These are phyloP conservation scores for Babylonia areolata DNA, from an alignment of 1,140 invertebrate genomes.

Conservation along the genomic window DNA sequence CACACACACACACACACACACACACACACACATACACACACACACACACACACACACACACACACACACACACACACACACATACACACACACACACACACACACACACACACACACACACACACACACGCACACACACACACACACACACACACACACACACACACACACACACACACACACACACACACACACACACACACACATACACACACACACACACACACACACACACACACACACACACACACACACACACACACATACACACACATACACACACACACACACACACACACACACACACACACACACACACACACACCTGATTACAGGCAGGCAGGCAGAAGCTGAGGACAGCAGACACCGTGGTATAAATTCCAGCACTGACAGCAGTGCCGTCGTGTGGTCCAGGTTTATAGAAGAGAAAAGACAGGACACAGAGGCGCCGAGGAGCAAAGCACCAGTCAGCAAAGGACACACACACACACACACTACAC, in stretches of 20 bases:
- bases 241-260: too few species aligned
- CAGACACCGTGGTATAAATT: too few species aligned
- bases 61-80: not conserved
- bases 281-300: conserved; percentile 1
- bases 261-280: not conserved
- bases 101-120: not conserved
- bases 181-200: not conserved
- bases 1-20: conserved; percentile 11
- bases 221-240: not conserved
- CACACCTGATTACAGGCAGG: too few species aligned
- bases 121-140: not conserved
- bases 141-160: too few species aligned
- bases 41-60: not conserved
- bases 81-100: not conserved
- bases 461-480: too few species aligned
- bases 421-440: too few species aligned
- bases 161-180: too few species aligned
- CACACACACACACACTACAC: too few species aligned
- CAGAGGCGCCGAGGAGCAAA: too few species aligned
- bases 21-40: not conserved
- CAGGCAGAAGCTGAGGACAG: too few species aligned
- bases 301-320: not conserved
- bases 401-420: too few species aligned
- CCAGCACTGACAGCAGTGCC: too few species aligned
- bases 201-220: not conserved